Evolutionary conservation across 2,113 vertebrate genomes (phyloP).

Genomic region (Siniperca knerii): DNA sequence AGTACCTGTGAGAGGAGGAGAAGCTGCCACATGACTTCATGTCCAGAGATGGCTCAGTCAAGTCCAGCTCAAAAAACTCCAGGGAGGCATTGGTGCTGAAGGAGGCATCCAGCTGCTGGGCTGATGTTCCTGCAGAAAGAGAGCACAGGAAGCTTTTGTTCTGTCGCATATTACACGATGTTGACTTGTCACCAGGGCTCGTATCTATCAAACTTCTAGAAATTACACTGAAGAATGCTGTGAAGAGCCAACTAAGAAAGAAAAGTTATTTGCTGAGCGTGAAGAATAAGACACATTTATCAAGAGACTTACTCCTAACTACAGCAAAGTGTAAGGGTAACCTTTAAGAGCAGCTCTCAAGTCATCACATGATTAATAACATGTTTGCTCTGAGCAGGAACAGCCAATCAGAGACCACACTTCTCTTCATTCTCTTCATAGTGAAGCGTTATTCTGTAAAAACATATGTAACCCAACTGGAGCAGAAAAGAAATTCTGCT

Average conservation of each 20-base stretch:
- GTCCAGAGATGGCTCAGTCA: conserved; percentile 90
- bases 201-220: neutral
- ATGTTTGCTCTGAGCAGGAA: neutral
- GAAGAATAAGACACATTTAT: neutral
- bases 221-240: neutral
- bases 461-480: neutral
- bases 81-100: conserved; percentile 96
- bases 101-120: conserved; percentile 96
- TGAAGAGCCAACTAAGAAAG: neutral
- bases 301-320: neutral
- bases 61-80: conserved; percentile 95
- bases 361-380: neutral
- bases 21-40: conserved; percentile 94
- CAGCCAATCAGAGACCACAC: neutral
- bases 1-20: conserved; percentile 91
- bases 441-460: neutral
- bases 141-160: neutral
- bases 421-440: neutral
- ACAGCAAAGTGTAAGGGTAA: neutral
- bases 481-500: too few species aligned
- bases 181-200: neutral
- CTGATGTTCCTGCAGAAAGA: conserved; percentile 91
- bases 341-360: too few species aligned
- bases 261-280: neutral
- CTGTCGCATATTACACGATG: neutral